These are phyloP conservation scores for Corythornis leucogaster DNA, from an alignment of 2,797 vertebrate genomes.

Conservation along the genomic window DNA sequence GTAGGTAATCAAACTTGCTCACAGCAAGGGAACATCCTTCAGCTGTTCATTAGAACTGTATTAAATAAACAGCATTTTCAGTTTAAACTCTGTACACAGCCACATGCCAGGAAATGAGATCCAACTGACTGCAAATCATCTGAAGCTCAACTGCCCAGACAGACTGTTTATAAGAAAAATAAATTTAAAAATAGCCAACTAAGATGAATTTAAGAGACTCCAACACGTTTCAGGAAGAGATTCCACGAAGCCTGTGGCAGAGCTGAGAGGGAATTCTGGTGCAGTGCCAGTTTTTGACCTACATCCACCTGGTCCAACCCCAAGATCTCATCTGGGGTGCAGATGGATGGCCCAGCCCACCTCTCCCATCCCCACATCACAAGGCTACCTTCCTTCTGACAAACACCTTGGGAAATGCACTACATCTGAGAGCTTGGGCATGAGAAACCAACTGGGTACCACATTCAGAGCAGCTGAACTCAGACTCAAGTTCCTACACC, in stretches of 20 bases:
- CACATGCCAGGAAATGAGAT: background rate
- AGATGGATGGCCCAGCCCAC: background rate
- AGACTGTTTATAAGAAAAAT: background rate
- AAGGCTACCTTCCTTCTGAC: background rate
- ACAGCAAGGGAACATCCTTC: background rate
- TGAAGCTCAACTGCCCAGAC: background rate
- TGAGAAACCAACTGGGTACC: background rate
- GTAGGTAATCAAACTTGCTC: background rate
- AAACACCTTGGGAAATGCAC: background rate
- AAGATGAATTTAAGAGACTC: background rate
- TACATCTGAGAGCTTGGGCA: background rate
- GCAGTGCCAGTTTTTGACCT: background rate
- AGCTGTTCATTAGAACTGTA: background rate
- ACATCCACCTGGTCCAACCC: background rate
- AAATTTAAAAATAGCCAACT: background rate
- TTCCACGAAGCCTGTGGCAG: background rate
- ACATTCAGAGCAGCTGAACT: background rate
- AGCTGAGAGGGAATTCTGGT: accelerated
- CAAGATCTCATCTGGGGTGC: background rate
- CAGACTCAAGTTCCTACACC: background rate
- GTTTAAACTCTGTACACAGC: background rate
- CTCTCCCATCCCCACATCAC: background rate
- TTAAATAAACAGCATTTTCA: constrained; percentile 1
- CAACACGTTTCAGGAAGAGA: background rate
- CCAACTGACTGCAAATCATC: background rate